Evolutionary conservation across 2,113 vertebrate genomes (phyloP).

Genomic region (Rhinopomastus cyanomelas): DNA sequence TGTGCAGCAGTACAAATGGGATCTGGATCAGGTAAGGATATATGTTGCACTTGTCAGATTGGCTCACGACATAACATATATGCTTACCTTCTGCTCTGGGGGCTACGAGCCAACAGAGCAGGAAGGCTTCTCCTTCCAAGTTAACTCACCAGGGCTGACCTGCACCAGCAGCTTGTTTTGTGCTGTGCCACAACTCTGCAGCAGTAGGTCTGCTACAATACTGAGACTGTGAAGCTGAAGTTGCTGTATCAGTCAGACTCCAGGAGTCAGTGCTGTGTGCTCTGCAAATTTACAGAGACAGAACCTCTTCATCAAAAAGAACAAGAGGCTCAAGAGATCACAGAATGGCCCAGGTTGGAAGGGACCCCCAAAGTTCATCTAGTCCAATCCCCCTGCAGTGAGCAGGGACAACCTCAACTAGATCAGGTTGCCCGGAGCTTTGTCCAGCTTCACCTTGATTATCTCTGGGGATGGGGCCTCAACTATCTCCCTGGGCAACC

Average conservation of each 20-base stretch:
- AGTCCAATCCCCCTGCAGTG: too few relatives aligned
- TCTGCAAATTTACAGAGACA: neutral
- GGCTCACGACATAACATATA: neutral
- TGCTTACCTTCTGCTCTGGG: neutral
- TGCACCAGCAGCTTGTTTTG: neutral
- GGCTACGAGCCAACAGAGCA: neutral
- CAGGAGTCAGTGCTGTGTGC: neutral
- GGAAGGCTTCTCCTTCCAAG: neutral
- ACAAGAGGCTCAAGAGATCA: neutral
- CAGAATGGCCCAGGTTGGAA: too few relatives aligned
- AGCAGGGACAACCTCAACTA: too few relatives aligned
- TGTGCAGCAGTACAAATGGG: neutral
- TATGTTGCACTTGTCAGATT: accelerated
- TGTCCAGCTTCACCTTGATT: too few relatives aligned
- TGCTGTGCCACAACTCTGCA: neutral
- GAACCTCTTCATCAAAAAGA: neutral
- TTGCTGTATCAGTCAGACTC: neutral
- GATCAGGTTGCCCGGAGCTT: too few relatives aligned
- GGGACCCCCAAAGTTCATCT: too few relatives aligned
- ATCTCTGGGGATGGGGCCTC: too few relatives aligned
- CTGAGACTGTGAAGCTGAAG: neutral
- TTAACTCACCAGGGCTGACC: neutral
- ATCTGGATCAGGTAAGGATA: neutral
- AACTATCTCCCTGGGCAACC: too few relatives aligned
- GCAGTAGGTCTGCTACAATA: neutral